These are phyloP conservation scores for Rafetus swinhoei DNA, from an alignment of 2,113 vertebrate genomes.

Conservation along the genomic window DNA sequence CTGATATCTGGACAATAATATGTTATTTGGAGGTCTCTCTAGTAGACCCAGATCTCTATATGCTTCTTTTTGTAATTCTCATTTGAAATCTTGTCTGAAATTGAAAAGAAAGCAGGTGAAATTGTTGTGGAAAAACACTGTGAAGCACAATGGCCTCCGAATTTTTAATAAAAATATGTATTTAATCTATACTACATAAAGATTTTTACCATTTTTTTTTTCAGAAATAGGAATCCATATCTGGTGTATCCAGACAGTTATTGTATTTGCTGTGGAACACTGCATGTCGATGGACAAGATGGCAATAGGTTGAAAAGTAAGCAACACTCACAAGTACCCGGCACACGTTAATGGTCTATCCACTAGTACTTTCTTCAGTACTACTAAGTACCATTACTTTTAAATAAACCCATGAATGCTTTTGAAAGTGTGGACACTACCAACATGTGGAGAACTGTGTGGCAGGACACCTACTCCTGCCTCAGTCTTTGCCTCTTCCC, in stretches of 20 bases:
- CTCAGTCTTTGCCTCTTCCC: conserved; percentile 1
- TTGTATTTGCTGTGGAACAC: background rate
- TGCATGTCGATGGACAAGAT: background rate
- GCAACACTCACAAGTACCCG: background rate
- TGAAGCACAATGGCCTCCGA: background rate
- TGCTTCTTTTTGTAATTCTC: background rate
- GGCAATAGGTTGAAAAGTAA: background rate
- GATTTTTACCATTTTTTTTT: conserved; percentile 61
- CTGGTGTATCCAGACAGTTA: background rate
- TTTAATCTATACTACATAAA: conserved; percentile 36
- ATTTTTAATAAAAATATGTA: background rate
- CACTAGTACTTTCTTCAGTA: conserved; percentile 32
- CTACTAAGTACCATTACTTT: conserved; percentile 25
- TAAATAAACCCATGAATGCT: conserved; percentile 51
- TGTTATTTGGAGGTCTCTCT: background rate
- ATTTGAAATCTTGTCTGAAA: background rate
- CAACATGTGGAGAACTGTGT: conserved; percentile 26
- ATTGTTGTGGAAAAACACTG: background rate
- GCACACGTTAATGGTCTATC: background rate
- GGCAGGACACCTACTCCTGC: conserved; percentile 8
- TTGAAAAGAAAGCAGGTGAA: background rate
- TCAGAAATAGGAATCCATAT: conserved; percentile 68
- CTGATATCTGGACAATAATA: background rate
- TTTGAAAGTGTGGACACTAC: conserved; percentile 33
- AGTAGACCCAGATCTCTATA: background rate